phyloP scores from a whole-genome alignment of 1,140 invertebrate genomes.

The Bombus polaris region DNA sequence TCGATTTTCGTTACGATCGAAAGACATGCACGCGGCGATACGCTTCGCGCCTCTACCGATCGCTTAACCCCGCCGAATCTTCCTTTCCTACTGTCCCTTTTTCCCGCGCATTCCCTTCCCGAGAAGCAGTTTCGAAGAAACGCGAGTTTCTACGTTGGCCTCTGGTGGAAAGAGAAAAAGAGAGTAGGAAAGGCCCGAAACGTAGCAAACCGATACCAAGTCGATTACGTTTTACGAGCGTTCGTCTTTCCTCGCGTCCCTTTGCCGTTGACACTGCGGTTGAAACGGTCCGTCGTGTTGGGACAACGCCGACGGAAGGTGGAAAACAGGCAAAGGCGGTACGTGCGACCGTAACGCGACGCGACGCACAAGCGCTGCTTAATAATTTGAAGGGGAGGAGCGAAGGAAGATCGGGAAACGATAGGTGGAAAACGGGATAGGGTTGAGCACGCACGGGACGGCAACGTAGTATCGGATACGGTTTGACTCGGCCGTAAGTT shows the following conservation, averaged over 20 bases:
- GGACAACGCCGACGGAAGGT: slow-evolving; percentile 26
- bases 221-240: not conserved
- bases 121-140: not conserved
- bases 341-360: not conserved
- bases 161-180: fast-evolving
- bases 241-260: not conserved
- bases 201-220: no score
- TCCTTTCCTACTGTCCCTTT: not conserved
- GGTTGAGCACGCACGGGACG: not conserved
- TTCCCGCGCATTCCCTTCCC: no score
- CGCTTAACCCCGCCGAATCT: no score
- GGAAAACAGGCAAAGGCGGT: not conserved
- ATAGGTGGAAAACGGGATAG: no score
- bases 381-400: not conserved
- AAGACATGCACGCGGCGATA: slow-evolving; percentile 37
- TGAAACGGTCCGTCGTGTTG: not conserved
- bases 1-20: slow-evolving; percentile 71
- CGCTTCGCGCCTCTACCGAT: no score
- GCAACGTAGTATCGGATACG: slow-evolving; percentile 38
- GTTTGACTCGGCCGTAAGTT: slow-evolving; percentile 39
- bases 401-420: no score
- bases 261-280: not conserved
- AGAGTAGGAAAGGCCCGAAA: no score
- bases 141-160: no score
- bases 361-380: not conserved